Conservation (phyloP, 2,888 invertebrate genomes). For the Blastobasis adustella region DNA sequence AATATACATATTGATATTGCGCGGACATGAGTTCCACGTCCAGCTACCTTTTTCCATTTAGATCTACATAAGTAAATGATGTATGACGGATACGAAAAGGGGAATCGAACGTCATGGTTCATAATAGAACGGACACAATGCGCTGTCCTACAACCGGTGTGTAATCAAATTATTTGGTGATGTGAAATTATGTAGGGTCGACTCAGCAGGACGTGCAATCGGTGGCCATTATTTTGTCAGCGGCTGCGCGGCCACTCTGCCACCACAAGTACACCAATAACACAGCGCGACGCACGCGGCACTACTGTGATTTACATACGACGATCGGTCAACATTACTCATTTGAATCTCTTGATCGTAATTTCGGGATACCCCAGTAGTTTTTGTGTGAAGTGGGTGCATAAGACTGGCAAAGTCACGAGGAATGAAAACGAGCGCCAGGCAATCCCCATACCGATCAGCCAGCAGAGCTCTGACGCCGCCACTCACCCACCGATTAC, state of each 20-base stretch:
- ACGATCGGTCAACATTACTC: background rate
- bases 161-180: conserved; percentile 17
- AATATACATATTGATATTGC: no score
- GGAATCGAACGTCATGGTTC: no score
- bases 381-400: conserved; percentile 8
- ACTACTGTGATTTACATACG: conserved; percentile 5
- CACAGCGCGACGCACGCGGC: conserved; percentile 24
- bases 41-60: no score
- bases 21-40: no score
- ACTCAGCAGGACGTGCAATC: conserved; percentile 51
- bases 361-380: background rate
- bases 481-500: conserved; percentile 21
- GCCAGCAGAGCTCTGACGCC: conserved; percentile 9
- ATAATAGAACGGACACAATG: no score
- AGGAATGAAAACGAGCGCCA: conserved; percentile 37
- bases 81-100: no score
- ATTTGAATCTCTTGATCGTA: no score
- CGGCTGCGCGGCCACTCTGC: conserved; percentile 28
- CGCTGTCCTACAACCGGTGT: no score
- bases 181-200: conserved; percentile 45
- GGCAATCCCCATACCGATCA: conserved; percentile 8
- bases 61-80: no score
- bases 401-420: conserved; percentile 5
- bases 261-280: conserved; percentile 27
- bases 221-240: conserved; percentile 48